These are phyloP conservation scores for Papilio xuthus DNA, from an alignment of 1,140 invertebrate species.

Conservation along the genomic window DNA sequence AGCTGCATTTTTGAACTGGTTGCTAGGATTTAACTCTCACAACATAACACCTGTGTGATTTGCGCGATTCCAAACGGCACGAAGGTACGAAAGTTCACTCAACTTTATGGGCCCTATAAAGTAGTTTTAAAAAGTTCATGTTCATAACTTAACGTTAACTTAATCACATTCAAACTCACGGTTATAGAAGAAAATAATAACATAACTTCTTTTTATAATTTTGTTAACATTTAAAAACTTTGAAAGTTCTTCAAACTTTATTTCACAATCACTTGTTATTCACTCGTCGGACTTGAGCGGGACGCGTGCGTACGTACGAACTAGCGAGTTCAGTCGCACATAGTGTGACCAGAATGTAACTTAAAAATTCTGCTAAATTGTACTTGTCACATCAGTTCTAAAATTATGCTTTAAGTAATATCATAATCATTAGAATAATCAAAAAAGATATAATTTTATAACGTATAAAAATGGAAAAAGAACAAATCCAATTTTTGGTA, in stretches of 20 bases:
- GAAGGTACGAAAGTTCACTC: conserved; percentile 76
- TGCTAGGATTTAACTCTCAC: conserved; percentile 71
- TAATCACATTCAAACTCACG: conserved; percentile 26
- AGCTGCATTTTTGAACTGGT: conserved; percentile 52
- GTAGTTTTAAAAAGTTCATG: conserved; percentile 41
- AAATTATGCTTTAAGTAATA: background rate
- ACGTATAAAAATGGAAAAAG: background rate
- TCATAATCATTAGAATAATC: background rate
- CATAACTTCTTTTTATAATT: conserved; percentile 32
- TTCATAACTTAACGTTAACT: conserved; percentile 39
- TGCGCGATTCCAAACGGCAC: conserved; percentile 57
- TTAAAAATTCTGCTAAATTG: background rate
- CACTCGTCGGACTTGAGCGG: conserved; percentile 64
- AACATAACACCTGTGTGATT: conserved; percentile 78
- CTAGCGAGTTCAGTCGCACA: conserved; percentile 14
- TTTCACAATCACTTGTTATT: conserved; percentile 64
- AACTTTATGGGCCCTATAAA: conserved; percentile 66
- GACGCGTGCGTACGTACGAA: conserved; percentile 52
- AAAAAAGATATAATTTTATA: background rate
- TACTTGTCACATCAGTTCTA: background rate
- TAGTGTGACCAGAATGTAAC: conserved; percentile 1
- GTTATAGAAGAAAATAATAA: conserved; percentile 31
- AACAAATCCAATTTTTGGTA: no score
- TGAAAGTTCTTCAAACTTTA: conserved; percentile 69
- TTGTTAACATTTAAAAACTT: conserved; percentile 54